These are phyloP conservation scores for Tokudaia muenninki DNA, from an alignment of 2,797 vertebrate genomes.

Conservation along the genomic window DNA sequence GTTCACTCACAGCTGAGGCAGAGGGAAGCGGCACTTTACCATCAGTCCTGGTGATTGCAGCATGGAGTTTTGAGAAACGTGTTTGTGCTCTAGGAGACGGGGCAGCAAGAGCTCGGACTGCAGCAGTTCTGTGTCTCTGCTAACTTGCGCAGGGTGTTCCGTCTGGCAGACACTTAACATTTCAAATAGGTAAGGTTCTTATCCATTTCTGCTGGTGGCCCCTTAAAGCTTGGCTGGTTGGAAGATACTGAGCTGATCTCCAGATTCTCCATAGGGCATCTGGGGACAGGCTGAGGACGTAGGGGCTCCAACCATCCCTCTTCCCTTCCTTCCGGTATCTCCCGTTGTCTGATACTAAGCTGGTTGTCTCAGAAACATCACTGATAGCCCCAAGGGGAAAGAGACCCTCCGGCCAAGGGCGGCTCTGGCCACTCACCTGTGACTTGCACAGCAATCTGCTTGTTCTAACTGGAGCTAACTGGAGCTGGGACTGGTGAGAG, in stretches of 20 bases:
- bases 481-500: background rate
- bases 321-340: background rate
- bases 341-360: background rate
- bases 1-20: background rate
- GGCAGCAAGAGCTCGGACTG: background rate
- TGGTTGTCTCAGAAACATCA: background rate
- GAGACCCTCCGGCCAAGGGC: background rate
- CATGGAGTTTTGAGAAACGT: background rate
- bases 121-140: background rate
- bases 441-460: background rate
- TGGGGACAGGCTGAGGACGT: accelerated
- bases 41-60: background rate
- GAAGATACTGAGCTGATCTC: background rate
- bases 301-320: background rate
- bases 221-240: background rate
- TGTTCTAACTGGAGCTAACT: background rate
- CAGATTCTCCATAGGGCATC: background rate
- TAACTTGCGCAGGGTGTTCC: background rate
- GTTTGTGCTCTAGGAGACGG: background rate
- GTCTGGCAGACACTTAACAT: background rate
- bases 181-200: background rate
- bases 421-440: background rate
- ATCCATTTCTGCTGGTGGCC: background rate
- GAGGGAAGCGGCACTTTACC: background rate
- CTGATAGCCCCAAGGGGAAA: background rate